Conservation (phyloP, 2,797 vertebrate genomes). For the Phrynocephalus guinanensis region DNA sequence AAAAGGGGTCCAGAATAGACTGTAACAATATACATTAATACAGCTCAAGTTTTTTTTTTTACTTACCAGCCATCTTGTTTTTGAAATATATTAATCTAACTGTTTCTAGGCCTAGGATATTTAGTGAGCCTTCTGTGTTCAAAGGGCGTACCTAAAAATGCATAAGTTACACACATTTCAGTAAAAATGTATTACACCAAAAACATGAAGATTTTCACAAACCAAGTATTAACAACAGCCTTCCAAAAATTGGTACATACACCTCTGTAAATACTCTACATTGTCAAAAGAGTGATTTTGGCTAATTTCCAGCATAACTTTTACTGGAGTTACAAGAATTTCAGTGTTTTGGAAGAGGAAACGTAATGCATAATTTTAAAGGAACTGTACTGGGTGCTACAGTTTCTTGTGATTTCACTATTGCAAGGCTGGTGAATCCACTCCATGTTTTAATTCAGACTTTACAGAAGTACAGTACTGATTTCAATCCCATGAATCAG, state of each 20-base stretch:
- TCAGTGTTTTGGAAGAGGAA: background rate
- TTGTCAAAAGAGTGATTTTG: background rate
- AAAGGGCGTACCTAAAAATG: slow-evolving; percentile 91
- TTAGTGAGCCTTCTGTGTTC: slow-evolving; percentile 95
- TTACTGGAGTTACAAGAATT: background rate
- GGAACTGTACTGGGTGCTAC: background rate
- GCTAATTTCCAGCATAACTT: background rate
- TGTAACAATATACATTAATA: background rate
- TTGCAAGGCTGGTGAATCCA: too few species aligned
- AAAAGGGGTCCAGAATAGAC: background rate
- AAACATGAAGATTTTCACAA: background rate
- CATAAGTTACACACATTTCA: slow-evolving; percentile 24
- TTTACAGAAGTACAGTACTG: too few species aligned
- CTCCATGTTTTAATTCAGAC: too few species aligned
- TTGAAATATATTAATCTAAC: slow-evolving; percentile 98
- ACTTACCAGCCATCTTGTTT: slow-evolving; percentile 97
- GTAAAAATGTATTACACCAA: slow-evolving; percentile 9
- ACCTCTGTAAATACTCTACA: background rate
- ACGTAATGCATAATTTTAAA: background rate
- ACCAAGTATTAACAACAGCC: background rate
- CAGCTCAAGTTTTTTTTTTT: background rate
- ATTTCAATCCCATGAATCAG: too few species aligned
- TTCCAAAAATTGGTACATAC: background rate
- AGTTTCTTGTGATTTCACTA: too few species aligned
- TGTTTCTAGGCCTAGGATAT: slow-evolving; percentile 94